A percentile compares a stretch with the other conserved stretches of the same genome.
phyloP scores from a whole-genome alignment of 2,797 vertebrate species.

The Anabacerthia variegaticeps region DNA sequence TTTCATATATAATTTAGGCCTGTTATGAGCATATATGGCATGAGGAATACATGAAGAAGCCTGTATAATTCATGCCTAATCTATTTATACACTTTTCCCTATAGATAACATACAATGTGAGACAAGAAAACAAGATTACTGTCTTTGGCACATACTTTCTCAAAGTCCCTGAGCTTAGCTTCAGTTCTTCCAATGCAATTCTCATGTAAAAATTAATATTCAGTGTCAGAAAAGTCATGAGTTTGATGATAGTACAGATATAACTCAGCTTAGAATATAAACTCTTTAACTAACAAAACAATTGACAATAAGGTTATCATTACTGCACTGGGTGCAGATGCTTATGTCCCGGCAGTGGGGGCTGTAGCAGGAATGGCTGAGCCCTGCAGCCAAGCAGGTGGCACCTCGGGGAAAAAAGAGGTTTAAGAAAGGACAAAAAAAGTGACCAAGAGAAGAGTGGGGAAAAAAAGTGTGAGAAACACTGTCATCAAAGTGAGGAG shows the following conservation, averaged over 20 bases:
- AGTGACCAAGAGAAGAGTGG: background rate
- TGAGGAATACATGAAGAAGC: background rate
- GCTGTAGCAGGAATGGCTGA: accelerated
- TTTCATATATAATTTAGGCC: slow-evolving; percentile 29
- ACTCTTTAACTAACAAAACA: background rate
- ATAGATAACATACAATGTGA: background rate
- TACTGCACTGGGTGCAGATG: background rate
- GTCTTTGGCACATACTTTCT: background rate
- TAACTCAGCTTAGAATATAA: background rate
- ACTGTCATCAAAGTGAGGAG: background rate
- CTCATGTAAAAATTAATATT: background rate
- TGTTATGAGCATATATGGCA: background rate
- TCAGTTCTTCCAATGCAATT: background rate
- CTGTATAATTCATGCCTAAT: background rate
- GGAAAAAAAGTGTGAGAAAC: background rate
- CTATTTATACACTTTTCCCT: background rate
- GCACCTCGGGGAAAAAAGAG: background rate
- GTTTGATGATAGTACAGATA: background rate
- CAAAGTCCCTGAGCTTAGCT: background rate
- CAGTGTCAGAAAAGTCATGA: background rate
- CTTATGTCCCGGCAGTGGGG: accelerated
- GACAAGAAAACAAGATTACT: background rate
- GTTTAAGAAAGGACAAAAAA: background rate
- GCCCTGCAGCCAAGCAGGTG: accelerated
- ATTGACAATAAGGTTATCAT: background rate